phyloP scores from a whole-genome alignment of 2,113 vertebrate species.

The Lipophrys pholis region DNA sequence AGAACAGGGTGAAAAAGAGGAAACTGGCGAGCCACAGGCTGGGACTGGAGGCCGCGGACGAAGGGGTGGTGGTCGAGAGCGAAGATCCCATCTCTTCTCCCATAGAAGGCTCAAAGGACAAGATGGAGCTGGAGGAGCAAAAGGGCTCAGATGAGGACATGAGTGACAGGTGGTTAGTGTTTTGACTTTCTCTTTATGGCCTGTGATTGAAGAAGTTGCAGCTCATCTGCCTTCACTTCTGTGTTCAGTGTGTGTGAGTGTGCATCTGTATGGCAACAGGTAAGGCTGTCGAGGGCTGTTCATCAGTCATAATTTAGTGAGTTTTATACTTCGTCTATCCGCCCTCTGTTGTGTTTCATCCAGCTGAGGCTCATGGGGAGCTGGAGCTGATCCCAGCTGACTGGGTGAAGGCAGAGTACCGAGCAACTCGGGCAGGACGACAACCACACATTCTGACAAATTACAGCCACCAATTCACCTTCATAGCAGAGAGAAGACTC shows the following conservation, averaged over 20 bases:
- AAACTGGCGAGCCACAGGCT: conserved; percentile 85
- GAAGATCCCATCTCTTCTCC: conserved; percentile 79
- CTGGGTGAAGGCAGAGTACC: no score
- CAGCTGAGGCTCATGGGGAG: no score
- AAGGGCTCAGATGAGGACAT: conserved; percentile 98
- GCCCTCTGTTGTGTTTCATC: no score
- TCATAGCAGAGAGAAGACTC: no score
- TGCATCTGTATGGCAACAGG: background rate
- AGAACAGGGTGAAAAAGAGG: conserved; percentile 93
- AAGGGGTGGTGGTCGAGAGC: conserved; percentile 85
- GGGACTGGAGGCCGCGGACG: conserved; percentile 84
- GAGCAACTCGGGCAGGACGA: no score
- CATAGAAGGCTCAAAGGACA: conserved; percentile 86
- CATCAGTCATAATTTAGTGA: no score
- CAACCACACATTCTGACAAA: no score
- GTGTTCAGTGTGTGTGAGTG: background rate
- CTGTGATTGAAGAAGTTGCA: background rate
- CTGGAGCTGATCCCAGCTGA: no score
- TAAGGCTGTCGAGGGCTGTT: background rate
- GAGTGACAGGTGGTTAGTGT: conserved; percentile 97
- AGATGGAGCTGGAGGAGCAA: conserved; percentile 96
- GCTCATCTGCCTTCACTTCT: background rate
- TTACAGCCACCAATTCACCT: no score
- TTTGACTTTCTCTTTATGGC: conserved; percentile 53
- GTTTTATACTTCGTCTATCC: no score